Conservation (phyloP, 2,797 vertebrate species). For the Coregonus ussuriensis region DNA sequence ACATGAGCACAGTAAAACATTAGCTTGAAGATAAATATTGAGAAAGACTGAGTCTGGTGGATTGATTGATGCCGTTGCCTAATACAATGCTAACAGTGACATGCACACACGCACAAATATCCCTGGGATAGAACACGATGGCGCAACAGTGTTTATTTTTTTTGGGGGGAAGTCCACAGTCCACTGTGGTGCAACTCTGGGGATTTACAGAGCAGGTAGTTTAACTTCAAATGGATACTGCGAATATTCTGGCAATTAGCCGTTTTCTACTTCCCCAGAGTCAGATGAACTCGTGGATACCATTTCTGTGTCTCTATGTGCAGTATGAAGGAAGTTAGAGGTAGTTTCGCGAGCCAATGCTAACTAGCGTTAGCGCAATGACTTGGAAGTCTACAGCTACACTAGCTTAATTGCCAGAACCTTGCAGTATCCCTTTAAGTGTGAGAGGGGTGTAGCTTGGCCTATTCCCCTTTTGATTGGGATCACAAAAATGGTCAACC, state of each 20-base stretch:
- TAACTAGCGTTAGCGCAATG: too few relatives aligned
- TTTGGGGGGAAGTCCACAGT: not conserved
- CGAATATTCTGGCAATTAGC: too few relatives aligned
- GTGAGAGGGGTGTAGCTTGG: not conserved
- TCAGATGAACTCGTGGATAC: too few relatives aligned
- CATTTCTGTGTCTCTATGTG: too few relatives aligned
- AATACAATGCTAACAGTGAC: not conserved
- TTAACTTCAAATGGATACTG: too few relatives aligned
- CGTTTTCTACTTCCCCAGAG: not conserved
- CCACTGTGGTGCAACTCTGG: not conserved
- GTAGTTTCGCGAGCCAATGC: too few relatives aligned
- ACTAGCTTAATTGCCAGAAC: too few relatives aligned
- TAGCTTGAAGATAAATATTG: constrained; percentile 14
- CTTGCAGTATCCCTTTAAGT: not conserved
- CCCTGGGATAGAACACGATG: not conserved
- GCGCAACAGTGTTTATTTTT: not conserved
- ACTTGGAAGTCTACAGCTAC: too few relatives aligned
- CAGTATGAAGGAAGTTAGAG: too few relatives aligned
- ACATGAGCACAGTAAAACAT: constrained; percentile 3
- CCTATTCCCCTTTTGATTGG: not conserved
- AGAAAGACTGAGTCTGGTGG: not conserved
- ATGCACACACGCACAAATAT: not conserved
- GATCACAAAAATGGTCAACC: not conserved
- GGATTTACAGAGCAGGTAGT: not conserved
- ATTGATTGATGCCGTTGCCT: not conserved